Evolutionary conservation across 2,113 vertebrate species (phyloP), one percentile per base, ranked within the genome.

Genomic region (Heterotilapia buettikoferi): DNA sequence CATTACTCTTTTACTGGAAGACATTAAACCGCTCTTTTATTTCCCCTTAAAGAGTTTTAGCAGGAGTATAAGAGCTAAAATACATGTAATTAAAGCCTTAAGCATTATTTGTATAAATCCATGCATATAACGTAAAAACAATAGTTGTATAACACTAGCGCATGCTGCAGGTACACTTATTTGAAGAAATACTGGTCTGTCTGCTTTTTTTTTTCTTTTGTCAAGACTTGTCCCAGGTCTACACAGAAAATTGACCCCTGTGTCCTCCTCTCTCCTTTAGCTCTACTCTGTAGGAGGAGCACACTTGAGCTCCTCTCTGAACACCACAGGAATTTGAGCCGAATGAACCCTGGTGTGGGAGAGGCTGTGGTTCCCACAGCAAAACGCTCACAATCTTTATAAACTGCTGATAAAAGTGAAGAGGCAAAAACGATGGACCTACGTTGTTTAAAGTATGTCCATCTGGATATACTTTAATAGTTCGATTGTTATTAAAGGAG

Each of bases 281-380:
- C 71, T 86, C 71, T 79, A 53, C 38, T 87, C 54, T 84, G 85
- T 73, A 82, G 80, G 36, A 88, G 61, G 71, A 92, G 80, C 86
- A 87, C 56, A 80, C 84, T 19, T 53, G 21, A 54, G 38, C 87
- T 95, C 86, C 36, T 92, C 90, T 8, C 80, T 92, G 80, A 90
- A 82, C 88, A 4, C 92, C 89, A 26, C 94, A 95, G 93, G 95
- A 96, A 96, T 96, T 95, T 92, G 90, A 86, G 84, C 80, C 85
- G 68, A 87, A 53, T 59, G 71, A 76, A 91, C 82, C 86, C 83
- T 79, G 61, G 52, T 59, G 80, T 83, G 92, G 89, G 93, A 84
- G 91, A 87, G 91, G 88, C 89, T 86, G 79, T 6, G 13, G 9
- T 21, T 91, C 89, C 86, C 92, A 88, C 84, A 90, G 87, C 4